These are phyloP conservation scores for Sepiola atlantica DNA, from an alignment of 2,888 invertebrate genomes.

Conservation along the genomic window DNA sequence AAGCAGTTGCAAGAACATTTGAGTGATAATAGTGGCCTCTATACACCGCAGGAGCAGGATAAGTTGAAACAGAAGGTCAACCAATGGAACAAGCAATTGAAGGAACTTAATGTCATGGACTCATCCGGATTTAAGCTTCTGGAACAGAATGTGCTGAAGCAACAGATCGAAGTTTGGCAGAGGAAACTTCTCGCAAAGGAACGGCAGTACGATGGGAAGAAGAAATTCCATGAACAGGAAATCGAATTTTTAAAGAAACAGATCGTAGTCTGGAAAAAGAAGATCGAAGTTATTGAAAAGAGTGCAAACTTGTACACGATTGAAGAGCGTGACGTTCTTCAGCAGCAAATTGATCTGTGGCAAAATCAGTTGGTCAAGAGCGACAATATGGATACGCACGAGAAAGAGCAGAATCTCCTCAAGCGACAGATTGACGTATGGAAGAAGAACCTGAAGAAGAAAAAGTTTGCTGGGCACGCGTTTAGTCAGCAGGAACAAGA, in stretches of 20 bases:
- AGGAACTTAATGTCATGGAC: constrained; percentile 37
- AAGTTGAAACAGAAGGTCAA: constrained; percentile 33
- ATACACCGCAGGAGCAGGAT: constrained; percentile 9
- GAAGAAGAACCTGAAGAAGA: constrained; percentile 42
- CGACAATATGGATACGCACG: not conserved
- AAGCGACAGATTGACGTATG: constrained; percentile 33
- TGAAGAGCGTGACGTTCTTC: constrained; percentile 34
- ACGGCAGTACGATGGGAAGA: not conserved
- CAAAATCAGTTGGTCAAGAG: not conserved
- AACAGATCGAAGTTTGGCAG: constrained; percentile 41
- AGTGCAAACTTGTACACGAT: not conserved
- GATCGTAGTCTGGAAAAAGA: not conserved
- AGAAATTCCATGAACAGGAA: constrained; percentile 41
- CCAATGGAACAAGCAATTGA: constrained; percentile 37
- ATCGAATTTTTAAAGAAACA: constrained; percentile 41
- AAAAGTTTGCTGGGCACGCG: not conserved
- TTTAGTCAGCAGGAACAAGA: constrained; percentile 44
- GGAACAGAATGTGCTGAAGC: constrained; percentile 38
- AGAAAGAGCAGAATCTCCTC: constrained; percentile 39
- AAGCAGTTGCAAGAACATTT: constrained; percentile 25
- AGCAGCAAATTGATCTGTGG: constrained; percentile 33
- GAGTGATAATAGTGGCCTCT: constrained; percentile 9
- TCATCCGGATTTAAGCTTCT: constrained; percentile 37
- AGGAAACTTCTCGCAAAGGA: constrained; percentile 38
- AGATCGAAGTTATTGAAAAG: constrained; percentile 32